phyloP scores from a whole-genome alignment of 2,797 vertebrate species.

The Ceryle rudis region DNA sequence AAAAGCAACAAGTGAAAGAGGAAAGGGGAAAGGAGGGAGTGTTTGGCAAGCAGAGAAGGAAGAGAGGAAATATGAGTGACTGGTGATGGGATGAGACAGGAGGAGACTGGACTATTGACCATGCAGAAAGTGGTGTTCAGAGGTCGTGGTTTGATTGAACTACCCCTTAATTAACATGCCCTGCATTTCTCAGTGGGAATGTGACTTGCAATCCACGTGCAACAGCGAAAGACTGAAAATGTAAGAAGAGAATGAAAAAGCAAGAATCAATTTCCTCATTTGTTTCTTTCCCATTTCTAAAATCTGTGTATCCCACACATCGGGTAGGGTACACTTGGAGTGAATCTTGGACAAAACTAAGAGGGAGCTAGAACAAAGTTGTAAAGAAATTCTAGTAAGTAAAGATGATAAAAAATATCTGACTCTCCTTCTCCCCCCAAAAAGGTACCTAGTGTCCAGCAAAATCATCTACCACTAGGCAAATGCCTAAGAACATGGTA shows the following conservation, averaged over 20 bases:
- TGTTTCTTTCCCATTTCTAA: background rate
- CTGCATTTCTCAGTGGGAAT: background rate
- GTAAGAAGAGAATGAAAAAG: conserved; percentile 3
- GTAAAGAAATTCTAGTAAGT: background rate
- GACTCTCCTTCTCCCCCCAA: fast-evolving
- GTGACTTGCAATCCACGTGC: background rate
- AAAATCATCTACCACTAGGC: background rate
- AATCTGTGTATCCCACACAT: background rate
- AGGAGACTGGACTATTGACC: background rate
- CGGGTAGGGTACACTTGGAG: background rate
- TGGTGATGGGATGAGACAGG: background rate
- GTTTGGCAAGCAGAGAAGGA: background rate
- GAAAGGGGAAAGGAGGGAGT: background rate
- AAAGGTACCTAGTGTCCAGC: background rate
- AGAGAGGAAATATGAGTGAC: background rate
- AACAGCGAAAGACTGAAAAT: background rate
- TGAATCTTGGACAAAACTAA: background rate
- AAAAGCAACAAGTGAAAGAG: background rate
- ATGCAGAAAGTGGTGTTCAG: background rate
- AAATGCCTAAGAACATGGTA: background rate
- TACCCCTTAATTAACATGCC: background rate
- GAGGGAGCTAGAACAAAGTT: background rate
- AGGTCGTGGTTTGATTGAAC: background rate
- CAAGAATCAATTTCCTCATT: background rate
- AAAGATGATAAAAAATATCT: background rate